These are phyloP conservation scores for Apodemia zela DNA, from an alignment of 2,888 invertebrate genomes.

Conservation along the genomic window DNA sequence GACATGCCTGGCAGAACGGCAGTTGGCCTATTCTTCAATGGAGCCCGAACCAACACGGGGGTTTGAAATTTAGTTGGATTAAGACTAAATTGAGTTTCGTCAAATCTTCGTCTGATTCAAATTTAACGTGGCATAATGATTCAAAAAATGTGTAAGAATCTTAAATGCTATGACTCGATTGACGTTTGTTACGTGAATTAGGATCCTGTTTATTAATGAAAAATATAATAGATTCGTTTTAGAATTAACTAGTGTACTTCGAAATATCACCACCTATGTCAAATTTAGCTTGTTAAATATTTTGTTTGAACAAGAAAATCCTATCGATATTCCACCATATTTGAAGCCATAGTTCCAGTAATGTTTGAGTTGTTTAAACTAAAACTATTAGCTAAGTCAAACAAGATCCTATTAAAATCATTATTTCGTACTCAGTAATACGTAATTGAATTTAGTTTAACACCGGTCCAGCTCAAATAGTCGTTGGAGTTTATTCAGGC, in stretches of 20 bases:
- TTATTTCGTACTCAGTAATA: constrained; percentile 14
- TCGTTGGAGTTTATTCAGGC: constrained; percentile 10
- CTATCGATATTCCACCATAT: background rate
- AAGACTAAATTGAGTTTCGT: constrained; percentile 24
- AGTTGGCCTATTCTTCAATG: too few species aligned
- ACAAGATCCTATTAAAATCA: constrained; percentile 17
- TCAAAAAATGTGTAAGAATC: too few species aligned
- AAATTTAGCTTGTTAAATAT: background rate
- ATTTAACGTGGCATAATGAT: too few species aligned
- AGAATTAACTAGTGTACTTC: too few species aligned
- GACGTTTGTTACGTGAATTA: too few species aligned
- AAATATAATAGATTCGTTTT: too few species aligned
- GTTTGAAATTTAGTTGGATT: constrained; percentile 38
- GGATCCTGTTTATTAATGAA: too few species aligned
- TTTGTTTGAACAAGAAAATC: background rate
- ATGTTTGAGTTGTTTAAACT: constrained; percentile 2
- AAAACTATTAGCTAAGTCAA: constrained; percentile 15
- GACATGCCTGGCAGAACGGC: too few species aligned
- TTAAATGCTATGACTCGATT: too few species aligned
- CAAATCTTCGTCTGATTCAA: constrained; percentile 25
- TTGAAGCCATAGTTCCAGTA: background rate
- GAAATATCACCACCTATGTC: background rate
- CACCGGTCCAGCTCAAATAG: constrained; percentile 14
- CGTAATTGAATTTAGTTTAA: constrained; percentile 15
- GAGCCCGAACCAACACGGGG: too few species aligned